Percentiles rank a stretch among this genome's conserved stretches.
These are phyloP conservation scores for Pangasius larnaudii DNA, from an alignment of 2,797 vertebrate species.

Conservation along the genomic window DNA sequence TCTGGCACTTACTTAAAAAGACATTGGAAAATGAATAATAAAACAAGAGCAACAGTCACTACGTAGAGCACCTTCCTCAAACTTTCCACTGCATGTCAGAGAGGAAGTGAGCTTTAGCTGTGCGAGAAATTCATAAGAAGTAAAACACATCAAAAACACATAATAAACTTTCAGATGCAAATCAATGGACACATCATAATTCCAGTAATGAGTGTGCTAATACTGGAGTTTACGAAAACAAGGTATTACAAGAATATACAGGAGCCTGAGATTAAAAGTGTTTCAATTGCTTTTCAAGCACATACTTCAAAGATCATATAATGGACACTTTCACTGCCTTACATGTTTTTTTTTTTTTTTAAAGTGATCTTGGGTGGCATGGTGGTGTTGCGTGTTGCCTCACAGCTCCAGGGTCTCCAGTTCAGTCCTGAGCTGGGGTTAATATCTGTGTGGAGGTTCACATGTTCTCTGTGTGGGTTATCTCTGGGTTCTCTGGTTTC, in stretches of 20 bases:
- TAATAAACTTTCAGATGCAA: conserved; percentile 12
- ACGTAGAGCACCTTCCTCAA: neutral
- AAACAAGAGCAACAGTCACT: conserved; percentile 10
- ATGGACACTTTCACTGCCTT: conserved; percentile 20
- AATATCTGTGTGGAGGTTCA: neutral
- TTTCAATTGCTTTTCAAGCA: conserved; percentile 9
- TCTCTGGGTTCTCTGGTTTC: neutral
- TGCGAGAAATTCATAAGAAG: neutral
- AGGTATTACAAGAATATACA: neutral
- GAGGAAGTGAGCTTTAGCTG: conserved; percentile 18
- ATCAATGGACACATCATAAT: neutral
- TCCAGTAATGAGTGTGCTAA: conserved; percentile 4
- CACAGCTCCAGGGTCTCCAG: conserved; percentile 5
- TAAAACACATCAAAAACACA: neutral
- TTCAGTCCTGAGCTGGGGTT: neutral
- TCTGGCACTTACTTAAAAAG: conserved; percentile 44
- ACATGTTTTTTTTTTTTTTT: neutral
- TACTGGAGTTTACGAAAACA: neutral
- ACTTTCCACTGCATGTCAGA: neutral
- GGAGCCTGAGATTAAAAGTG: conserved; percentile 7
- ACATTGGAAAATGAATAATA: conserved; percentile 38
- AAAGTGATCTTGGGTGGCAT: conserved; percentile 24
- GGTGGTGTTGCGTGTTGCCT: neutral
- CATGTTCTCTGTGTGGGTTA: neutral
- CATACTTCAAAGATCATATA: conserved; percentile 25